phyloP scores from a whole-genome alignment of 2,113 vertebrate species.

The Chionis minor region DNA sequence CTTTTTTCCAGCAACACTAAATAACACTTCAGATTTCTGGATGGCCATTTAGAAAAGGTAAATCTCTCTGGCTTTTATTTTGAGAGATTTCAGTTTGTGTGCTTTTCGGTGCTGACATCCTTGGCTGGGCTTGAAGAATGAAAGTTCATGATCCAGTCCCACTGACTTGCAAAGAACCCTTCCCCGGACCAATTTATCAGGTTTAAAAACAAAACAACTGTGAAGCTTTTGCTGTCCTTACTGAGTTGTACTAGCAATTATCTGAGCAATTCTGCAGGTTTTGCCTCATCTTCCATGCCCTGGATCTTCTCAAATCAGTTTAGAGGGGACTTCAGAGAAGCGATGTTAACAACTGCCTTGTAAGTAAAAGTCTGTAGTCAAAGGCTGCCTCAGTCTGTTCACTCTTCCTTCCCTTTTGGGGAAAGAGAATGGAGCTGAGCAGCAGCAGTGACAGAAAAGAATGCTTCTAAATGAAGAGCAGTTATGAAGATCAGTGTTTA shows the following conservation, averaged over 20 bases:
- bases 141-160: neutral
- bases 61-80: neutral
- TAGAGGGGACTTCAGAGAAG: neutral
- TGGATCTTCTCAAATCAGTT: neutral
- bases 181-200: neutral
- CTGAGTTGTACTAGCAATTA: neutral
- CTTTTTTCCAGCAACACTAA: neutral
- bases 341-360: neutral
- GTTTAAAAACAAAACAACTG: neutral
- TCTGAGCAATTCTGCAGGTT: neutral
- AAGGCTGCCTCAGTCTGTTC: neutral
- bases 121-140: neutral
- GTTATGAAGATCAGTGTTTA: neutral
- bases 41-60: neutral
- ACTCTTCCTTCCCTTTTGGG: neutral
- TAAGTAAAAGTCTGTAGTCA: neutral
- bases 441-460: neutral
- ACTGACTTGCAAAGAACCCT: neutral
- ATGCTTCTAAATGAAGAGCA: neutral
- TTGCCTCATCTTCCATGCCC: neutral
- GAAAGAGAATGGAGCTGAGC: neutral
- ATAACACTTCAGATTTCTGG: neutral
- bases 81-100: neutral
- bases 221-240: neutral
- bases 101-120: neutral